Percentiles rank a stretch among this genome's conserved stretches.
These are phyloP conservation scores for Chelon labrosus DNA, from an alignment of 2,797 vertebrate species.

Conservation along the genomic window DNA sequence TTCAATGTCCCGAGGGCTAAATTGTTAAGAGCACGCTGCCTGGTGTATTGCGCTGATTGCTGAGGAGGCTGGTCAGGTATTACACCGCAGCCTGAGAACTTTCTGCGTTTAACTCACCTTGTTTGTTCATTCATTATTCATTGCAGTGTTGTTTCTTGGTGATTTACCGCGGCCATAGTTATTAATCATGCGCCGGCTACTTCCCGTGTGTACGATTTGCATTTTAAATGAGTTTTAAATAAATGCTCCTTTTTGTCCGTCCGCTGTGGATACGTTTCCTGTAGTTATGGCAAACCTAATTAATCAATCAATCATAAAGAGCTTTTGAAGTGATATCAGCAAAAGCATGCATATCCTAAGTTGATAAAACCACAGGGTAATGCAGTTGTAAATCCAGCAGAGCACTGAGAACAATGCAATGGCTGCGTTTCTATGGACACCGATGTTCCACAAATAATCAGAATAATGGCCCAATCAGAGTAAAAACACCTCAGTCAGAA, in stretches of 20 bases:
- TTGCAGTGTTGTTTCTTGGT: conserved; percentile 1
- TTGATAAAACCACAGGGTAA: neutral
- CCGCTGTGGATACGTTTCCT: neutral
- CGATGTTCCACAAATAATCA: no score
- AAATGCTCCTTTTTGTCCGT: neutral
- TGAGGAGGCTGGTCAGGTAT: conserved; percentile 21
- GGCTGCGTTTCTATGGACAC: no score
- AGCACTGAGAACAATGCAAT: no score
- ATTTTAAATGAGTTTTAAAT: conserved; percentile 18
- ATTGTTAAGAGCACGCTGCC: conserved; percentile 34
- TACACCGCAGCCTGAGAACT: neutral
- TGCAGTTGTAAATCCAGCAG: neutral
- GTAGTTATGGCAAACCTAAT: neutral
- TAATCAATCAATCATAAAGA: neutral
- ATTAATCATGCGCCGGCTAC: conserved; percentile 2
- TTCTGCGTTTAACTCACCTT: neutral
- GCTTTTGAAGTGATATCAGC: neutral
- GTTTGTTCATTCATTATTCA: neutral
- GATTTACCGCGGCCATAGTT: no score
- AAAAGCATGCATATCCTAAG: neutral
- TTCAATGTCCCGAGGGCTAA: conserved; percentile 36
- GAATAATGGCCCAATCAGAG: no score
- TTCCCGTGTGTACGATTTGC: conserved; percentile 6
- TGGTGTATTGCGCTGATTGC: conserved; percentile 15
- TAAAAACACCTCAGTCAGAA: no score